Evolutionary conservation across 1,140 invertebrate species (phyloP).

Genomic region (Platyura marginata): DNA sequence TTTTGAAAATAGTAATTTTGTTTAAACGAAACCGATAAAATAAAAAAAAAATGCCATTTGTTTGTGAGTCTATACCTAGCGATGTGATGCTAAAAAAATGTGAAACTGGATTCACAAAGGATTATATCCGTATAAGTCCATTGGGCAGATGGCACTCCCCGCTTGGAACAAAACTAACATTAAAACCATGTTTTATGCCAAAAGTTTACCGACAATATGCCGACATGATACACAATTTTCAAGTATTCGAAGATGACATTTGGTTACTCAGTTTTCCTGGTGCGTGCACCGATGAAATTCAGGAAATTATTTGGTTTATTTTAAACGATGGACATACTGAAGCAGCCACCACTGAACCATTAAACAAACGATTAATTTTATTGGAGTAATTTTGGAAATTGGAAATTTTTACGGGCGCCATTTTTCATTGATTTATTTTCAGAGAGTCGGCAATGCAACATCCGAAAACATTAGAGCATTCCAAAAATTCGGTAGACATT

Average conservation of each 20-base stretch:
- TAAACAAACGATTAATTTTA: background rate
- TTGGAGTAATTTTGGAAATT: background rate
- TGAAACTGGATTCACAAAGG: background rate
- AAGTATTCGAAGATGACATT: background rate
- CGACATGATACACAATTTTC: background rate
- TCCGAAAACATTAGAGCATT: background rate
- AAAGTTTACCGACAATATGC: background rate
- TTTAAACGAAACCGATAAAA: background rate
- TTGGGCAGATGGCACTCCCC: background rate
- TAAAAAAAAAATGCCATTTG: background rate
- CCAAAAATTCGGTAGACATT: background rate
- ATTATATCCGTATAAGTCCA: background rate
- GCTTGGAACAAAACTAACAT: background rate
- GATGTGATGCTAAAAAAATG: background rate
- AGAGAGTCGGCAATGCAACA: background rate
- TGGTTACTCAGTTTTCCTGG: background rate
- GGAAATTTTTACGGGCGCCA: too few relatives aligned
- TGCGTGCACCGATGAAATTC: background rate
- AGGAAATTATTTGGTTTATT: background rate
- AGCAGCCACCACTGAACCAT: background rate
- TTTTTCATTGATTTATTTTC: background rate
- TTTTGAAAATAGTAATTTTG: background rate
- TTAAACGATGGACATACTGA: background rate
- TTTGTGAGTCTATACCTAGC: background rate
- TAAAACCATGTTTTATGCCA: background rate